Base-by-base conservation (phyloP, 2,113 vertebrate species). In the Jacana jacana region DNA sequence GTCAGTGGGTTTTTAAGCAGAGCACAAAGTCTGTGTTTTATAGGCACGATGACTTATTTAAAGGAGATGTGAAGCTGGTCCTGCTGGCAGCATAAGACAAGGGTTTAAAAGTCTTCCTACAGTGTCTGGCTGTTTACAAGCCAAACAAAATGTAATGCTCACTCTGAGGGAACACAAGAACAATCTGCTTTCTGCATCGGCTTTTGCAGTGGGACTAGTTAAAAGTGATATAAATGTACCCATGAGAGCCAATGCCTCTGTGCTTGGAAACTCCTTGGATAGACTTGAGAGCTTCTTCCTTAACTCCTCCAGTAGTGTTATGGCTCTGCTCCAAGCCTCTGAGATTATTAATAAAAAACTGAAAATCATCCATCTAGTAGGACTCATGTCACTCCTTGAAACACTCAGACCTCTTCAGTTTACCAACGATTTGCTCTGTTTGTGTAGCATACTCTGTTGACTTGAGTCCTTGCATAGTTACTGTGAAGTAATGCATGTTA, bases 401-500 rank as follows among this genome's bases (percentile, higher is more conserved):
- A 93, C 51, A 52, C 65, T 83, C 42, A 28, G 46, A 76, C 31
- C 70, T 95, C 86, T 96, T 89, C 91, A 76, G 64, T 39, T 90
- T 68, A 87, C 49, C 82, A 65, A 58, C 77, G 30, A 94, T 96
- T 96, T 97, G 54, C 88, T 96, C 94, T 3, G 3, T 92, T 97
- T 94, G 75, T 87, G 42, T 35, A 90, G 48, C 44, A 15, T 79
- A 91, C 35, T 93, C 66, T 81, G 85, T 84, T 95, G 93, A 95
- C 82, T 89, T 84, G 68, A 94, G 52, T 94, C 90, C 92, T 94
- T 93, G 72, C 71, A 44, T 76, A 94, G 93, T 92, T 97, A 49
- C 95, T 91, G 85, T 95, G 97, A 96, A 97, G 95, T 97, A 98
- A 96, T 93, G 81, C 40, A 16, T 88, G 70, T 97, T 97, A 92